Percentiles rank a stretch among this genome's conserved stretches.
Evolutionary conservation across 2,888 invertebrate genomes (phyloP).

Genomic region (Aspidiotus destructor): DNA sequence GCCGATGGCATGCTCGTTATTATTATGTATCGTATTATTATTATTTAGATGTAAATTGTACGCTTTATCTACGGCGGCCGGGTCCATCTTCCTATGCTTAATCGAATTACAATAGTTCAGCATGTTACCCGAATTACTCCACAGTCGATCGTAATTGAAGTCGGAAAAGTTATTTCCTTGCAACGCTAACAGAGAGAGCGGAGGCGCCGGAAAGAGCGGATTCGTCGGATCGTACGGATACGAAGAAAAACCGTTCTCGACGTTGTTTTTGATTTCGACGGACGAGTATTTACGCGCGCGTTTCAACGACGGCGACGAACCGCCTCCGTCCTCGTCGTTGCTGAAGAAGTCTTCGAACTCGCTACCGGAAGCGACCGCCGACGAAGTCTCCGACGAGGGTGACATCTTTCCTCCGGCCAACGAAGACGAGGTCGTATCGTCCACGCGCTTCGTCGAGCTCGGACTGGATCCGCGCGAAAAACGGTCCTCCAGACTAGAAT

Average conservation of each 20-base stretch:
- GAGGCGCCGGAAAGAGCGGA: conserved; percentile 3
- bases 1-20: conserved; percentile 45
- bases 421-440: conserved; percentile 4
- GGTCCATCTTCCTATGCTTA: conserved; percentile 1
- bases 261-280: conserved; percentile 5
- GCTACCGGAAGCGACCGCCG: conserved; percentile 28
- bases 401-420: conserved; percentile 8
- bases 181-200: conserved; percentile 17
- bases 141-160: conserved; percentile 22
- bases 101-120: conserved; percentile 3
- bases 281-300: conserved; percentile 8
- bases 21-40: conserved; percentile 38
- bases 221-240: conserved; percentile 27
- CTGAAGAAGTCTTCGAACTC: conserved; percentile 30
- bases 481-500: conserved; percentile 28
- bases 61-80: conserved; percentile 7
- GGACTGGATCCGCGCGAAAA: conserved; percentile 24
- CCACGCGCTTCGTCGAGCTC: conserved; percentile 11
- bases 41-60: conserved; percentile 34
- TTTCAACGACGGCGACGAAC: conserved; percentile 25
- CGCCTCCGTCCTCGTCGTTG: not conserved
- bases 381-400: conserved; percentile 25
- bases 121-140: not conserved
- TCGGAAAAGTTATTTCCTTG: conserved; percentile 11
- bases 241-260: conserved; percentile 29